Conservation (phyloP, 2,888 invertebrate genomes). For the Camponotus fellah region DNA sequence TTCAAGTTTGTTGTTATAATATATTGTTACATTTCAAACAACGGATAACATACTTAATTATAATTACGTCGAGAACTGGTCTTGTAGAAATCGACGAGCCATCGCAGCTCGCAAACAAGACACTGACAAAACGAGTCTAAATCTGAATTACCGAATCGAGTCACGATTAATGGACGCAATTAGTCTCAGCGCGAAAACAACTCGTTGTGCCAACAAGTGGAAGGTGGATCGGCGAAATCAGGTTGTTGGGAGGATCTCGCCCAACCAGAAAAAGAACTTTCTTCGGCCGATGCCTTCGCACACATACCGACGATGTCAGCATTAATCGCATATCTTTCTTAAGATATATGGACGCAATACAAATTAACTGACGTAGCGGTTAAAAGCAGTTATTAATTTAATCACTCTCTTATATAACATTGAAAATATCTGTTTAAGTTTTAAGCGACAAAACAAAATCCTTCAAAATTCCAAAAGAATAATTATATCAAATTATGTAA, state of each 20-base stretch:
- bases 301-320: background rate
- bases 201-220: conserved; percentile 56
- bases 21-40: background rate
- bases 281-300: conserved; percentile 47
- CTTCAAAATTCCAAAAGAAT: background rate
- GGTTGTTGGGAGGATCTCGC: conserved; percentile 65
- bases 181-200: conserved; percentile 68
- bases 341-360: conserved; percentile 17
- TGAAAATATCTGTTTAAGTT: conserved; percentile 18
- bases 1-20: background rate
- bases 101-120: conserved; percentile 60
- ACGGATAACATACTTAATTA: conserved; percentile 7
- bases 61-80: conserved; percentile 17
- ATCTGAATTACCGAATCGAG: conserved; percentile 73
- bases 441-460: conserved; percentile 10
- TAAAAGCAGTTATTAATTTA: conserved; percentile 54
- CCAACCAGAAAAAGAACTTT: conserved; percentile 68
- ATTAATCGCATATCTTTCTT: conserved; percentile 41
- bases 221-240: conserved; percentile 69
- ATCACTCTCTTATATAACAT: conserved; percentile 17
- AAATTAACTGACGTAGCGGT: conserved; percentile 39
- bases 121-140: conserved; percentile 68
- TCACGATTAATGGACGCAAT: conserved; percentile 74
- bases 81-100: conserved; percentile 41
- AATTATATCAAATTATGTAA: background rate